A percentile compares a stretch with the other conserved stretches of the same genome.
Conservation (phyloP, 64 coral and sea anemone genomes). For the Porites australiensis region DNA sequence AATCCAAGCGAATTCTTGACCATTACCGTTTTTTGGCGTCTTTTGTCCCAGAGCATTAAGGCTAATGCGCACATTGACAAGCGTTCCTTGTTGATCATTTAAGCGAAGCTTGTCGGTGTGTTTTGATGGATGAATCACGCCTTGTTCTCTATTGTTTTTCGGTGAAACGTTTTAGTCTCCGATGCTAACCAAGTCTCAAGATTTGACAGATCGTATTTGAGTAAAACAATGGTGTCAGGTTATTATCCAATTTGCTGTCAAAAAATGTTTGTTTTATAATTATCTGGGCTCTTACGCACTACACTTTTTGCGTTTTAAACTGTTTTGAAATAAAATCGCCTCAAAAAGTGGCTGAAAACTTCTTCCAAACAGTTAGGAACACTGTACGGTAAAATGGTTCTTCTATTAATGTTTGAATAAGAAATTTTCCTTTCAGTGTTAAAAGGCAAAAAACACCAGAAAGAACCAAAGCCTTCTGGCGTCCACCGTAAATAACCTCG, state of each 20-base stretch:
- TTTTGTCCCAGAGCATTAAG: conserved; percentile 22
- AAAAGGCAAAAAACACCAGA: background rate
- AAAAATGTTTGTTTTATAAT: conserved; percentile 54
- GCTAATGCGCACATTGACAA: conserved; percentile 22
- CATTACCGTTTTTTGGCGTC: background rate
- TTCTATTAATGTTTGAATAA: background rate
- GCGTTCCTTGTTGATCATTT: conserved; percentile 12
- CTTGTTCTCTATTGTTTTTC: conserved; percentile 21
- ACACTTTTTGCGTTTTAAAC: background rate
- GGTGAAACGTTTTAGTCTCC: background rate
- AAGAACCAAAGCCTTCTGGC: background rate
- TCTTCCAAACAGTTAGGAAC: background rate
- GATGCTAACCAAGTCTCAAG: background rate
- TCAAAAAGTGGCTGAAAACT: background rate
- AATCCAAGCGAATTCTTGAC: background rate
- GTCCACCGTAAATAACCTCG: background rate
- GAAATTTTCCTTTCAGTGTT: background rate
- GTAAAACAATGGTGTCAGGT: background rate
- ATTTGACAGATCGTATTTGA: conserved; percentile 28
- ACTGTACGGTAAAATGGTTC: background rate
- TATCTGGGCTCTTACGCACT: background rate
- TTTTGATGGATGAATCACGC: conserved; percentile 26
- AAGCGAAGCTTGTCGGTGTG: conserved; percentile 20
- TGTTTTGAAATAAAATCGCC: background rate
- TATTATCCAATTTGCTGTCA: conserved; percentile 50